Conservation (phyloP, 2,113 vertebrate species). For the Ctenodactylus gundi region DNA sequence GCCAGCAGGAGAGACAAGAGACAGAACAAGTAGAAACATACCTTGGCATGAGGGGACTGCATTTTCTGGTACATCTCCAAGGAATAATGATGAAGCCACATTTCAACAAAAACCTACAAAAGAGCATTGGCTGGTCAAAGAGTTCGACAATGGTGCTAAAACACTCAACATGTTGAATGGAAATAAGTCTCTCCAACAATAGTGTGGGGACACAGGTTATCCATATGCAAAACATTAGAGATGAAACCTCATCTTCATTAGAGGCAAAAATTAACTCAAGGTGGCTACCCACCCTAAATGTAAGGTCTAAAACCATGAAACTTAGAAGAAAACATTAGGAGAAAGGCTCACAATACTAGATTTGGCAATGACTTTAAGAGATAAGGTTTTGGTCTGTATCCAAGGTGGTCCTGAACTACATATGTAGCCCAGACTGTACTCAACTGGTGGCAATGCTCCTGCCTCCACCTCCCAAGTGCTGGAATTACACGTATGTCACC, state of each 20-base stretch:
- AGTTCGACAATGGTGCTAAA: not conserved
- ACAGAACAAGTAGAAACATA: slow-evolving; percentile 70
- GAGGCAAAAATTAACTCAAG: not conserved
- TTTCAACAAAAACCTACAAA: slow-evolving; percentile 95
- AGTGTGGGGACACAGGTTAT: not conserved
- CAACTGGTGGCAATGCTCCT: no score
- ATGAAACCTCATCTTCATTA: not conserved
- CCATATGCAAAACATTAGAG: not conserved
- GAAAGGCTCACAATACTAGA: not conserved
- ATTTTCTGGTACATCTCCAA: slow-evolving; percentile 98
- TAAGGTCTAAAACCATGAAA: not conserved
- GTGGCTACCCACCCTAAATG: no score
- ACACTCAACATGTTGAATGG: not conserved
- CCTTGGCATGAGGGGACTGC: slow-evolving; percentile 98
- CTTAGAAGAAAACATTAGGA: not conserved
- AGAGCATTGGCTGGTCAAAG: slow-evolving; percentile 5
- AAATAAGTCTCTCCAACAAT: not conserved
- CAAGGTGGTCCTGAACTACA: no score
- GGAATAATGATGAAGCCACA: slow-evolving; percentile 99
- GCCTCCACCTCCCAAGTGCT: no score
- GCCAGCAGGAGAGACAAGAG: slow-evolving; percentile 22
- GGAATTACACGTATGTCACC: no score
- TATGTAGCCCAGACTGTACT: no score
- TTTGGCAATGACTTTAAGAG: not conserved
- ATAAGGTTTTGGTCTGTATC: no score